Conservation (phyloP, 2,888 invertebrate species). For the Drosophila multiciliata region DNA sequence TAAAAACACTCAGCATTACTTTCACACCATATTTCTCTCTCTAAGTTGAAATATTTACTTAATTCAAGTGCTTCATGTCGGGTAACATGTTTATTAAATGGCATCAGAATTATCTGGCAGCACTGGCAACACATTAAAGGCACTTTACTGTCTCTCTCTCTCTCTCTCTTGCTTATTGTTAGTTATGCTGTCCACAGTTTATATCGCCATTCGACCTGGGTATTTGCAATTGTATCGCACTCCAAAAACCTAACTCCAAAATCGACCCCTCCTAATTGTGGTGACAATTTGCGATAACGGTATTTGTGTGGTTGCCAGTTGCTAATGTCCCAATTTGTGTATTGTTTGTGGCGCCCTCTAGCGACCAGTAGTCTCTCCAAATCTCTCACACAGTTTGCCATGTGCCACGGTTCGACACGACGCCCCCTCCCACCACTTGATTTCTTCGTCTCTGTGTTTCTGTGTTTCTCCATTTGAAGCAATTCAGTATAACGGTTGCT, state of each 20-base stretch:
- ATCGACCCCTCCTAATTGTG: slow-evolving; percentile 47
- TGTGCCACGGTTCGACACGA: slow-evolving; percentile 18
- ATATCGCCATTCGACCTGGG: slow-evolving; percentile 16
- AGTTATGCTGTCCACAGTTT: slow-evolving; percentile 18
- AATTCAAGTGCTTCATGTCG: slow-evolving; percentile 43
- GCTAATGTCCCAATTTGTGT: slow-evolving; percentile 63
- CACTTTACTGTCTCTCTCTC: slow-evolving; percentile 3
- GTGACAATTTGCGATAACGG: slow-evolving; percentile 66
- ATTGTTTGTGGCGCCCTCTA: slow-evolving; percentile 64
- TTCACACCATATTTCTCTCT: not conserved
- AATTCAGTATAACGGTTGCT: slow-evolving; percentile 50
- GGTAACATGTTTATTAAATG: slow-evolving; percentile 44
- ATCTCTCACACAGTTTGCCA: slow-evolving; percentile 3
- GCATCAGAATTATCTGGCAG: slow-evolving; percentile 31
- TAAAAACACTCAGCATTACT: slow-evolving; percentile 14
- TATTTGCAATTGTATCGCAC: not conserved
- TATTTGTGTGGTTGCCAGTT: slow-evolving; percentile 43
- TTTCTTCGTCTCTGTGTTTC: not conserved
- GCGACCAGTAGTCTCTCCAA: slow-evolving; percentile 22
- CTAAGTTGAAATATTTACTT: slow-evolving; percentile 44
- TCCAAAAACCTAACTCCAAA: not conserved
- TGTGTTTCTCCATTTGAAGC: slow-evolving; percentile 22
- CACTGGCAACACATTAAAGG: slow-evolving; percentile 21
- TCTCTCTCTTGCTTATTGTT: not conserved
- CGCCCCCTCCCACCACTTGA: slow-evolving; percentile 11